Evolutionary conservation across 2,797 vertebrate species (phyloP), one percentile per base, ranked within the genome.

Genomic region (Siniperca undulata): DNA sequence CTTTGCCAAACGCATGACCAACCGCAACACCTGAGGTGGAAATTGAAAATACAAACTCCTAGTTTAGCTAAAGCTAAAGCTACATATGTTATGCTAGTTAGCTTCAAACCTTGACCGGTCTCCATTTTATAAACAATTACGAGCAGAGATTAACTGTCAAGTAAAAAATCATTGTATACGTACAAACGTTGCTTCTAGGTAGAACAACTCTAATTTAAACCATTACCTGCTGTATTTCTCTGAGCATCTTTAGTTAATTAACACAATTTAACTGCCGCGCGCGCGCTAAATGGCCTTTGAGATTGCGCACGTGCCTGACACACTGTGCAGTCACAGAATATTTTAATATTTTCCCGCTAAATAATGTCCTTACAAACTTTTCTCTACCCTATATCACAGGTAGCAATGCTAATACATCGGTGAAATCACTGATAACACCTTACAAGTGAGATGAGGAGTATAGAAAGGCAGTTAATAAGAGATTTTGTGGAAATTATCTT

Each of bases 141-240:
- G 0, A 60, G 13, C 27, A 46, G 6, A 7, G 4, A 22, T 17
- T 8, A 30, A 52, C 3, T 14, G 0, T 11, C 2, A 30, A 2
- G 14, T 76, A 46, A 77, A 20, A 8, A n/a, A 11, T n/a, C 0
- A 10, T n/a, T 60, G 62, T 13, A 56, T 0, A 30, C 0, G 20
- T 52, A 17, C 0, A 7, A 22, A 67, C 0, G 1, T 38, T 4
- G 52, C 44, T 66, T 67, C 0, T 20, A n/a, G 7, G 2, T 2
- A 4, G 2, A 56, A 50, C 17, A 46, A 17, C 0, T 0, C 0
- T 3, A 1, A 70, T 22, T 22, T 7, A 48, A 59, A 66, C 0
- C 1, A 13, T 87, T 81, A 94, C 94, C 86, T 92, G 84, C 27
- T 89, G 84, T 68, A 95, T 74, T 62, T 92, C 81, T 77, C 59